Percentiles rank a stretch among this genome's conserved stretches.
These are phyloP conservation scores for Danio tinwini DNA, from an alignment of 2,797 vertebrate genomes.

Conservation along the genomic window DNA sequence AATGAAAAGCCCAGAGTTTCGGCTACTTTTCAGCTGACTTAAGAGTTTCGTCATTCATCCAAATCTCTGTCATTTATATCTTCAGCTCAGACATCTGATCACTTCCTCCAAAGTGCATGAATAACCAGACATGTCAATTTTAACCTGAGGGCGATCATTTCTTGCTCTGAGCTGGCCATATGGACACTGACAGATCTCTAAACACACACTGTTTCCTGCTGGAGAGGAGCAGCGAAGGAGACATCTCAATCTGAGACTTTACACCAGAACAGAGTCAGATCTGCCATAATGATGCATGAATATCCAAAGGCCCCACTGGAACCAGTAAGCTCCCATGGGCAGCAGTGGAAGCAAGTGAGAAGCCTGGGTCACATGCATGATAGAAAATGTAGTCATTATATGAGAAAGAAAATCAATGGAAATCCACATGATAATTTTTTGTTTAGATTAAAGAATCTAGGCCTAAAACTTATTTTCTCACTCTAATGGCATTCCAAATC, in stretches of 20 bases:
- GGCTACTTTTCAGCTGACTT: conserved; percentile 58
- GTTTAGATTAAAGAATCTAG: neutral
- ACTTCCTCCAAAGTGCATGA: conserved; percentile 54
- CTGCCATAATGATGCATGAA: conserved; percentile 26
- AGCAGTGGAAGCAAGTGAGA: neutral
- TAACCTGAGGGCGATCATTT: conserved; percentile 57
- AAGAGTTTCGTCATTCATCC: conserved; percentile 48
- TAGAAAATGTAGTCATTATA: neutral
- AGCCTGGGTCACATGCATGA: neutral
- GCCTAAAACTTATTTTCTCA: neutral
- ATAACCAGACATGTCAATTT: conserved; percentile 55
- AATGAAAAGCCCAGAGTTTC: conserved; percentile 34
- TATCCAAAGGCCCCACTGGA: conserved; percentile 27
- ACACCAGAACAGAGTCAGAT: conserved; percentile 33
- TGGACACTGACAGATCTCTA: conserved; percentile 35
- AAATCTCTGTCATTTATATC: conserved; percentile 47
- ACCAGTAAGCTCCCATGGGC: conserved; percentile 3
- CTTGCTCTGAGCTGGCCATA: conserved; percentile 50
- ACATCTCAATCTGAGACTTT: conserved; percentile 38
- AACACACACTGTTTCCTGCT: conserved; percentile 46
- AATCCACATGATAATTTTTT: neutral
- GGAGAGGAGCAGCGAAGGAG: conserved; percentile 19
- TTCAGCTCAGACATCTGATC: conserved; percentile 59
- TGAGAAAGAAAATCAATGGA: neutral
- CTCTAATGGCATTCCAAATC: neutral